phyloP scores from a whole-genome alignment of 2,113 vertebrate genomes.

The Physeter macrocephalus region DNA sequence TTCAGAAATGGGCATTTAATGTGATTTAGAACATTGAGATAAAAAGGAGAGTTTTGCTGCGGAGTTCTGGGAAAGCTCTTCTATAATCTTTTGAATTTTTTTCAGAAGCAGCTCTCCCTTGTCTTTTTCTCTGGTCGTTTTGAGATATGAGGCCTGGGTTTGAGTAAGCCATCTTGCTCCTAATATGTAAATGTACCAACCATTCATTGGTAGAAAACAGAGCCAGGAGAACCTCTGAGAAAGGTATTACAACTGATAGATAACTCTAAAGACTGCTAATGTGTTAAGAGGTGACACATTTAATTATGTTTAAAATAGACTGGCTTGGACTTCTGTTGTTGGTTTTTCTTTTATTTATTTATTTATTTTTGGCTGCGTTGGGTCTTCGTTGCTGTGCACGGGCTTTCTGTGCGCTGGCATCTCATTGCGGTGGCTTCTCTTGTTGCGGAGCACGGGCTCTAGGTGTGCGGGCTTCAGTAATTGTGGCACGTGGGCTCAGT shows the following conservation, averaged over 20 bases:
- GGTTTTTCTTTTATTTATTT: no score
- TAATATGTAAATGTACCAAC: neutral
- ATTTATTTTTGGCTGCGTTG: no score
- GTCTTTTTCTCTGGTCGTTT: neutral
- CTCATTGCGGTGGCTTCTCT: no score
- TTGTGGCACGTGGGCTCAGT: no score
- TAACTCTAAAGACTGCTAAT: neutral
- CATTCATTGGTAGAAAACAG: neutral
- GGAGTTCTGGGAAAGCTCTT: neutral
- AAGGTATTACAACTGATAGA: neutral
- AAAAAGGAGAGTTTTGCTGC: neutral
- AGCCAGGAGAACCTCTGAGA: neutral
- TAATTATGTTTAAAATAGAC: neutral
- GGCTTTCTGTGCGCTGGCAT: no score
- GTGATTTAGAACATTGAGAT: neutral
- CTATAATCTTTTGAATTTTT: neutral
- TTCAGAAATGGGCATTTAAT: neutral
- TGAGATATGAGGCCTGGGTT: neutral
- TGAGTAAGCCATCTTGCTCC: neutral
- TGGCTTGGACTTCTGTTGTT: neutral
- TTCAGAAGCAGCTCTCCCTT: neutral
- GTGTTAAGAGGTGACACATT: neutral
- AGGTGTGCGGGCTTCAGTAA: no score
- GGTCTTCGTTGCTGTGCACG: no score
- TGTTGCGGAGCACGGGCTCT: no score